Conservation (phyloP, 2,113 vertebrate genomes). For the Odontesthes bonariensis region DNA sequence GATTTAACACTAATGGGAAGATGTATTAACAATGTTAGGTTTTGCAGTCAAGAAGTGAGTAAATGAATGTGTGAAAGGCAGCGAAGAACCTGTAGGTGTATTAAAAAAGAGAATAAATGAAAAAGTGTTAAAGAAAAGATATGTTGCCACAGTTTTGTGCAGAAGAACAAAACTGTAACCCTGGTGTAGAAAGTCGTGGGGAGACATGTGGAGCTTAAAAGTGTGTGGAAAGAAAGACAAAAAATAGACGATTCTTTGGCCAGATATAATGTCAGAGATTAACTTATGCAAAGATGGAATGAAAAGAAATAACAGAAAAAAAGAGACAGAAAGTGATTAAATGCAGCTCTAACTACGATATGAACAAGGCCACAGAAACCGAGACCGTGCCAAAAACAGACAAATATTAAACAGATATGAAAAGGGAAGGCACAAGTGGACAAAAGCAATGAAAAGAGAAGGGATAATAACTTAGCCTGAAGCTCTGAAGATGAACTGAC, state of each 20-base stretch:
- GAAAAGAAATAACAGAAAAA: constrained; percentile 11
- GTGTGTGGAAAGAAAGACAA: constrained; percentile 3
- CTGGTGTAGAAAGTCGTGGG: constrained; percentile 54
- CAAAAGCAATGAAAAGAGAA: constrained; percentile 39
- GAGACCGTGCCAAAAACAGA: constrained; percentile 12
- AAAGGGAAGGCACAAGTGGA: constrained; percentile 11
- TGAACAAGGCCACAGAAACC: constrained; percentile 13
- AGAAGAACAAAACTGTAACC: constrained; percentile 40
- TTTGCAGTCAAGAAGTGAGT: not conserved
- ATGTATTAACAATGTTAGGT: not conserved
- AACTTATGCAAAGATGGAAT: constrained; percentile 9
- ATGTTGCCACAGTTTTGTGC: constrained; percentile 36
- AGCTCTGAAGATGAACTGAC: constrained; percentile 29
- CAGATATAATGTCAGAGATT: constrained; percentile 4
- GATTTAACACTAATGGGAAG: constrained; percentile 8
- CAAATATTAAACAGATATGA: constrained; percentile 9
- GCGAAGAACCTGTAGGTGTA: not conserved
- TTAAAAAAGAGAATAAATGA: constrained; percentile 8
- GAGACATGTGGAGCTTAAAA: constrained; percentile 50
- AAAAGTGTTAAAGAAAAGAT: constrained; percentile 30
- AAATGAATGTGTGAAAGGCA: not conserved
- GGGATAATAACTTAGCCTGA: constrained; percentile 38
- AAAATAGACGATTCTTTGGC: not conserved
- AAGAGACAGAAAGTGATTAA: constrained; percentile 27
- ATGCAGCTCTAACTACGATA: constrained; percentile 18